phyloP scores from a whole-genome alignment of 2,113 vertebrate species.

The Atrichornis clamosus region DNA sequence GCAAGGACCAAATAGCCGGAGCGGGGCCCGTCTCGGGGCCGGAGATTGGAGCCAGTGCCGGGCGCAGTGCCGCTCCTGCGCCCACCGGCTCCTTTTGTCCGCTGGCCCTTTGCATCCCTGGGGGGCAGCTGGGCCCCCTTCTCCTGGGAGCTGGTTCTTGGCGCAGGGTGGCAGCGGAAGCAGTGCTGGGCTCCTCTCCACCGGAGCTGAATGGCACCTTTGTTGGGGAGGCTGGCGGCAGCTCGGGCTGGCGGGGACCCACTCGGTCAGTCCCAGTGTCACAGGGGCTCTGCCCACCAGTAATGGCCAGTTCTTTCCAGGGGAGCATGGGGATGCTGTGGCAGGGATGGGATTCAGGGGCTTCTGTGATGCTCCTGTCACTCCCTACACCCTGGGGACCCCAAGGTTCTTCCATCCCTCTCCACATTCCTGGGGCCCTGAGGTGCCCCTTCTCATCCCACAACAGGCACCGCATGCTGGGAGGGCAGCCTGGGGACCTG shows the following conservation, averaged over 20 bases:
- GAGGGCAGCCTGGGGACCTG: not conserved
- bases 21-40: not conserved
- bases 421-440: not conserved
- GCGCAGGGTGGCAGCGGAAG: not conserved
- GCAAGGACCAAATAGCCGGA: not conserved
- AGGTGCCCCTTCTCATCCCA: not conserved
- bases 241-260: not conserved
- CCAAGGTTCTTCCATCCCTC: not conserved
- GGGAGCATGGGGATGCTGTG: not conserved
- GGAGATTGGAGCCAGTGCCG: not conserved
- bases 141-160: slow-evolving; percentile 33
- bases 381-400: not conserved
- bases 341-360: not conserved
- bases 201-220: slow-evolving; percentile 16
- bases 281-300: not conserved
- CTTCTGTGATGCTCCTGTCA: not conserved
- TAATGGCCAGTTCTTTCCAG: not conserved
- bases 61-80: slow-evolving; percentile 27
- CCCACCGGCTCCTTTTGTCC: slow-evolving; percentile 7
- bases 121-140: slow-evolving; percentile 5
- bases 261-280: not conserved
- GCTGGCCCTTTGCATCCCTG: not conserved
- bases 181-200: slow-evolving; percentile 40
- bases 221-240: slow-evolving; percentile 27
- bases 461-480: fast-evolving